phyloP scores from a whole-genome alignment of 2,797 vertebrate species.

The Acanthurus lineatus region DNA sequence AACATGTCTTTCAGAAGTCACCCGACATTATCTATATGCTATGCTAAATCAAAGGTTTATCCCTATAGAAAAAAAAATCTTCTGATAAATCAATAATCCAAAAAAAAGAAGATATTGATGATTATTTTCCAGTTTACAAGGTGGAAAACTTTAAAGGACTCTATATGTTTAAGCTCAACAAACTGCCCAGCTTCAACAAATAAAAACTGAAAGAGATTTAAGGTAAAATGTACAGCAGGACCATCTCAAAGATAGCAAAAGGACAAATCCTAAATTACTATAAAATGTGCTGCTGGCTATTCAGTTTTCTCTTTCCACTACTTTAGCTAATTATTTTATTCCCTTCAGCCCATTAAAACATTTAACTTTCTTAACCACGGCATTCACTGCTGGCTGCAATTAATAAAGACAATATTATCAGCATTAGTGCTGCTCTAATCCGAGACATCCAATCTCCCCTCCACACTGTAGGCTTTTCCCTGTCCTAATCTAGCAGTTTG shows the following conservation, averaged over 20 bases:
- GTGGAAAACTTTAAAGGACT: constrained; percentile 34
- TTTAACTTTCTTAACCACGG: constrained; percentile 67
- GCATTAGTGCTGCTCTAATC: constrained; percentile 66
- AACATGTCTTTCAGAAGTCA: background rate
- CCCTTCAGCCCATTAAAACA: constrained; percentile 73
- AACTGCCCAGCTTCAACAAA: constrained; percentile 26
- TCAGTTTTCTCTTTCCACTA: constrained; percentile 38
- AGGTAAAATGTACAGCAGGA: constrained; percentile 41
- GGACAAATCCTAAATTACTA: constrained; percentile 49
- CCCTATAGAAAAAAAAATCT: background rate
- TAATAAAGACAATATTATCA: constrained; percentile 79
- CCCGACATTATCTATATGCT: background rate
- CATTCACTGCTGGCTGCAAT: constrained; percentile 71
- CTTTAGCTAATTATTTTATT: constrained; percentile 74
- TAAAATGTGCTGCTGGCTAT: constrained; percentile 53
- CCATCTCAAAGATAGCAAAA: constrained; percentile 5
- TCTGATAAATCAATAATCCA: background rate
- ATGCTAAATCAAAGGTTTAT: background rate
- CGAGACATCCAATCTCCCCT: constrained; percentile 65
- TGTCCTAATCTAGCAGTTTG: constrained; percentile 53
- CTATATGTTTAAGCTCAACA: constrained; percentile 22
- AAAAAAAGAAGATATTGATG: background rate
- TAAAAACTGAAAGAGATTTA: constrained; percentile 37
- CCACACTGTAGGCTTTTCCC: constrained; percentile 40
- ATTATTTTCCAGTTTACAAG: constrained; percentile 4